phyloP scores from a whole-genome alignment of 1,140 invertebrate species.

The Argopecten irradians region DNA sequence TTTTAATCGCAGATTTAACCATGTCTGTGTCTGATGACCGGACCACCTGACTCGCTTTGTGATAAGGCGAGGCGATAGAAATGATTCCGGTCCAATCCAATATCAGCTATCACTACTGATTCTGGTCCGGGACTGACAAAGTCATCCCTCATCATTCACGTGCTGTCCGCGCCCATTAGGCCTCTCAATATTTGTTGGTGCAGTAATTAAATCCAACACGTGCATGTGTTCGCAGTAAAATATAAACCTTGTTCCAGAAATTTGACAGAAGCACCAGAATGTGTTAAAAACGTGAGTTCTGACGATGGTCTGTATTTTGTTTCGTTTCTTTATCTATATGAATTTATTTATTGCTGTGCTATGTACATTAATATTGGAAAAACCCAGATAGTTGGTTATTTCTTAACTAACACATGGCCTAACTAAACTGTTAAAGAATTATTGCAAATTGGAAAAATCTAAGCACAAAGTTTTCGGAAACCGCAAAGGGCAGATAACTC shows the following conservation, averaged over 20 bases:
- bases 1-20: neutral
- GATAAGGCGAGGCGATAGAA: neutral
- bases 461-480: neutral
- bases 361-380: neutral
- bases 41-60: neutral
- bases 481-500: neutral
- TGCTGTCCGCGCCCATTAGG: neutral
- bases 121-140: neutral
- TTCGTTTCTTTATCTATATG: neutral
- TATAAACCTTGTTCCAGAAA: neutral
- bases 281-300: neutral
- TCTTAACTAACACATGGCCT: neutral
- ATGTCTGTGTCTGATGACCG: neutral
- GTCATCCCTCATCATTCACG: neutral
- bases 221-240: neutral
- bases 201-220: slow-evolving; percentile 6
- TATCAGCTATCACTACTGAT: neutral
- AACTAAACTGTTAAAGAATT: neutral
- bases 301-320: neutral
- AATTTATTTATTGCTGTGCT: neutral
- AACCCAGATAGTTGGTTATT: neutral
- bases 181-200: neutral
- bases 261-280: neutral
- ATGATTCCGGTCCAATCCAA: neutral
- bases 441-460: neutral